Conservation (phyloP, 2,113 vertebrate species). For the Otolemur garnettii region DNA sequence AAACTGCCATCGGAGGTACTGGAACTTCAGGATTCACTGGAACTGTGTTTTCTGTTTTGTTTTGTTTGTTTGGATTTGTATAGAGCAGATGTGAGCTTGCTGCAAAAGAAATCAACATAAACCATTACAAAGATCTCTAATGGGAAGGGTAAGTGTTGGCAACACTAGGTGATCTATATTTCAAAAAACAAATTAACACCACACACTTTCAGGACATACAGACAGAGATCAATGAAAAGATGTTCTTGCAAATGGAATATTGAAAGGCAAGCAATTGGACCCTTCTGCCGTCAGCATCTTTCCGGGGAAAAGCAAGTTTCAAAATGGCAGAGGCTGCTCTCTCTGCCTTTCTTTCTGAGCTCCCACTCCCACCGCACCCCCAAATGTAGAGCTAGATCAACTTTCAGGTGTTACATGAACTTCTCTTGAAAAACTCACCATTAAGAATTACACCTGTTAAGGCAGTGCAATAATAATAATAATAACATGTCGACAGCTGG, state of each 20-base stretch:
- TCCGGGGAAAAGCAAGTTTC: slow-evolving; percentile 47
- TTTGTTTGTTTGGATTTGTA: slow-evolving; percentile 53
- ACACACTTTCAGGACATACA: slow-evolving; percentile 54
- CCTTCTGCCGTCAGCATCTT: slow-evolving; percentile 58
- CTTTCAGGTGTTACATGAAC: not conserved
- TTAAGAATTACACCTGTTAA: not conserved
- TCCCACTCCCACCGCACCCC: not conserved
- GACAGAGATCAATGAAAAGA: slow-evolving; percentile 77
- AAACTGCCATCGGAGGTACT: not conserved
- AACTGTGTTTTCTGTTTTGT: not conserved
- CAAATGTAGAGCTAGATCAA: not conserved
- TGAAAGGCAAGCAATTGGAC: slow-evolving; percentile 66
- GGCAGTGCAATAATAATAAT: not conserved
- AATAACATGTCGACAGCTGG: not conserved
- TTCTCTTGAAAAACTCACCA: not conserved
- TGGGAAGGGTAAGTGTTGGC: not conserved
- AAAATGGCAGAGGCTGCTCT: not conserved
- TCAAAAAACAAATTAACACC: slow-evolving; percentile 71
- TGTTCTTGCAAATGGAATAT: slow-evolving; percentile 77
- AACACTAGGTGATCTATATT: slow-evolving; percentile 43
- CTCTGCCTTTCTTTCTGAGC: not conserved
- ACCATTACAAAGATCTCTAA: slow-evolving; percentile 38
- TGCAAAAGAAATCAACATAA: slow-evolving; percentile 71
- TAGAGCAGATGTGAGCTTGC: slow-evolving; percentile 63
- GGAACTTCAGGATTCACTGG: not conserved